phyloP scores from a whole-genome alignment of 1,140 invertebrate genomes.

The Drosophila quadrilineata region DNA sequence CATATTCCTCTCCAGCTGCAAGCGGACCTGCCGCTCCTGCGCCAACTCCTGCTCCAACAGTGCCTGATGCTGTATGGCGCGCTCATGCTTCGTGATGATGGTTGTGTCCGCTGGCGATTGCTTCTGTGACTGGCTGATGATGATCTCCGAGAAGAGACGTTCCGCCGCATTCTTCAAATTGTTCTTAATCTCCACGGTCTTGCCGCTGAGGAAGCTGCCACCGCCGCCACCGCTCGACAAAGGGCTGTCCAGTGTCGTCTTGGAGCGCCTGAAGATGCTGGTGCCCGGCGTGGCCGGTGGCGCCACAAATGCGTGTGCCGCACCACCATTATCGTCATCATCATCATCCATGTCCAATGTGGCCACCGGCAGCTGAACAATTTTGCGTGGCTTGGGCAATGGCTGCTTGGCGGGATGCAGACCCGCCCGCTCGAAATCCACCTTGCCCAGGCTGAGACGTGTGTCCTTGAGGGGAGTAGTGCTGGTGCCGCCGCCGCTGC shows the following conservation, averaged over 20 bases:
- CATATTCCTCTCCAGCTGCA: constrained; percentile 17
- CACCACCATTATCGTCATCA: too few relatives aligned
- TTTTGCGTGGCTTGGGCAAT: constrained; percentile 67
- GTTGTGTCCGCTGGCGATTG: constrained; percentile 49
- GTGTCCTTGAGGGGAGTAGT: constrained; percentile 66
- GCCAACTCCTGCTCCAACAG: constrained; percentile 60
- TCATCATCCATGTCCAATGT: constrained; percentile 71
- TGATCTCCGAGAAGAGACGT: constrained; percentile 79
- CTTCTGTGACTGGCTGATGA: constrained; percentile 70
- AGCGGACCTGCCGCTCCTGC: constrained; percentile 43
- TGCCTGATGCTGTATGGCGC: constrained; percentile 64
- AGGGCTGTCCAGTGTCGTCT: constrained; percentile 68
- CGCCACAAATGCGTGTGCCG: constrained; percentile 17
- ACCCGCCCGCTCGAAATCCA: constrained; percentile 66
- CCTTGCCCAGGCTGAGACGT: constrained; percentile 67
- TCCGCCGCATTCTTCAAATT: constrained; percentile 79
- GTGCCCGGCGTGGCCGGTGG: constrained; percentile 37
- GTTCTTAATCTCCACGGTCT: constrained; percentile 76
- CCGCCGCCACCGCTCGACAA: constrained; percentile 15
- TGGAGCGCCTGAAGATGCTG: constrained; percentile 69
- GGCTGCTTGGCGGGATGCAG: constrained; percentile 63
- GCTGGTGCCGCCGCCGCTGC: too few relatives aligned
- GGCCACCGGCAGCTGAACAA: constrained; percentile 71
- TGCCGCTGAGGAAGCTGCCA: constrained; percentile 47
- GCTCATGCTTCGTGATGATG: constrained; percentile 76